Conservation (phyloP, 2,888 invertebrate genomes). For the Schizotus pectinicornis region DNA sequence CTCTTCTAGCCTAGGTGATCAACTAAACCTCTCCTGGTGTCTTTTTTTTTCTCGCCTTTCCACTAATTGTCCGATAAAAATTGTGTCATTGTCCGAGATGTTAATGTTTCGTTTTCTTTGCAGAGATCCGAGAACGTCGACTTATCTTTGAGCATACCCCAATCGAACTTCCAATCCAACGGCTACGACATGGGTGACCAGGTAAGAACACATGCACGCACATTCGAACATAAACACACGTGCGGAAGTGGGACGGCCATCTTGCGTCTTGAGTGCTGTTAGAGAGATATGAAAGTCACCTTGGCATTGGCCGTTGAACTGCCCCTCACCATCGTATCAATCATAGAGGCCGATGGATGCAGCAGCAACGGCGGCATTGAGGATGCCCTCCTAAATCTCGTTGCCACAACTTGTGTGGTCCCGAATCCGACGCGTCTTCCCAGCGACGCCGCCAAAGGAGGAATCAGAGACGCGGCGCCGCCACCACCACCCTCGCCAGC, state of each 20-base stretch:
- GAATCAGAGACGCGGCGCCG: neutral
- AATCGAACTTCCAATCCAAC: slow-evolving; percentile 68
- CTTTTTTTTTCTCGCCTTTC: too few species aligned
- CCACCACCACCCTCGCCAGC: slow-evolving; percentile 30
- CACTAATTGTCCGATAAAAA: too few species aligned
- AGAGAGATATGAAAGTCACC: slow-evolving; percentile 45
- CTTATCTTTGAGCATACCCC: slow-evolving; percentile 73
- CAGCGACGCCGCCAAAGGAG: too few species aligned
- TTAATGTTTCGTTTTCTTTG: slow-evolving; percentile 57
- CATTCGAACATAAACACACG: slow-evolving; percentile 6
- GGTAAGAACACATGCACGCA: slow-evolving; percentile 58
- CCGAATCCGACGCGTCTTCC: neutral
- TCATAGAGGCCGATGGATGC: slow-evolving; percentile 37
- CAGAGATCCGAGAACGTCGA: slow-evolving; percentile 80
- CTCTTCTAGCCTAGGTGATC: too few species aligned
- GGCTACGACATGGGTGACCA: slow-evolving; percentile 80
- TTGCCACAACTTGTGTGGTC: slow-evolving; percentile 11
- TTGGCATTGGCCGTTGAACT: slow-evolving; percentile 47
- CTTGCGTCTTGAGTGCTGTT: slow-evolving; percentile 24
- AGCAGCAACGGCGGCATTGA: slow-evolving; percentile 8
- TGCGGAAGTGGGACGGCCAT: slow-evolving; percentile 28
- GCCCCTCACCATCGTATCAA: slow-evolving; percentile 42
- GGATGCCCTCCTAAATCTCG: slow-evolving; percentile 2
- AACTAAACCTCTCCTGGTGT: too few species aligned
- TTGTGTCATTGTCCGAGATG: slow-evolving; percentile 4